These are phyloP conservation scores for Eolophus roseicapilla DNA, from an alignment of 2,113 vertebrate genomes.

Conservation along the genomic window DNA sequence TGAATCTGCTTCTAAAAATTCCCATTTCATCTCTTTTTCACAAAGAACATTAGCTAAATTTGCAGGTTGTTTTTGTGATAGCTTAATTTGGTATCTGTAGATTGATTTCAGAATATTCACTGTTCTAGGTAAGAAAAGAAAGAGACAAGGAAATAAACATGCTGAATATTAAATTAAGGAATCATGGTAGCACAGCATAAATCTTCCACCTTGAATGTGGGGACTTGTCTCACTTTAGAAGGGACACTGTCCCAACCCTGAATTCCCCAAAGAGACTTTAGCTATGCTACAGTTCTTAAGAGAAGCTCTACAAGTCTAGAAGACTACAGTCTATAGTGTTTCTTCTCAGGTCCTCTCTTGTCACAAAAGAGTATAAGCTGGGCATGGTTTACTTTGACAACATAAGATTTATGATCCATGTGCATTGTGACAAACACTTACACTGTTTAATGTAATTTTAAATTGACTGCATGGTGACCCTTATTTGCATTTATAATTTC, in stretches of 20 bases:
- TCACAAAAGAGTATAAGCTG: neutral
- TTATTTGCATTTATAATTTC: slow-evolving; percentile 9
- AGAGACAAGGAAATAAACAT: neutral
- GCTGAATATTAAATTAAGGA: neutral
- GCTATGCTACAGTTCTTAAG: neutral
- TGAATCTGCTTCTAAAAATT: neutral
- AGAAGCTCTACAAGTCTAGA: neutral
- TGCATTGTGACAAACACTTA: neutral
- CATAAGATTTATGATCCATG: neutral
- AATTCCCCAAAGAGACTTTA: neutral
- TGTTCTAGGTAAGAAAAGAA: neutral
- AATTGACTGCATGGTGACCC: neutral
- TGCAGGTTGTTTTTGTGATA: neutral
- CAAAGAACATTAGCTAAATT: neutral
- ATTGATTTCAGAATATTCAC: neutral
- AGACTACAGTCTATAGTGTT: neutral
- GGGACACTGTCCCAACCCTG: neutral
- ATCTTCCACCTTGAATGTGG: neutral
- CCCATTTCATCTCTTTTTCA: neutral
- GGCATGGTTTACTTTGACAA: neutral
- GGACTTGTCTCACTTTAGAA: neutral
- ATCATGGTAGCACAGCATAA: neutral
- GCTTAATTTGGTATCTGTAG: neutral
- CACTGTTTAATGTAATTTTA: neutral
- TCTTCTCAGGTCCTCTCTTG: neutral